phyloP scores from a whole-genome alignment of 2,113 vertebrate genomes.

The Rhegmatorhina hoffmannsi region DNA sequence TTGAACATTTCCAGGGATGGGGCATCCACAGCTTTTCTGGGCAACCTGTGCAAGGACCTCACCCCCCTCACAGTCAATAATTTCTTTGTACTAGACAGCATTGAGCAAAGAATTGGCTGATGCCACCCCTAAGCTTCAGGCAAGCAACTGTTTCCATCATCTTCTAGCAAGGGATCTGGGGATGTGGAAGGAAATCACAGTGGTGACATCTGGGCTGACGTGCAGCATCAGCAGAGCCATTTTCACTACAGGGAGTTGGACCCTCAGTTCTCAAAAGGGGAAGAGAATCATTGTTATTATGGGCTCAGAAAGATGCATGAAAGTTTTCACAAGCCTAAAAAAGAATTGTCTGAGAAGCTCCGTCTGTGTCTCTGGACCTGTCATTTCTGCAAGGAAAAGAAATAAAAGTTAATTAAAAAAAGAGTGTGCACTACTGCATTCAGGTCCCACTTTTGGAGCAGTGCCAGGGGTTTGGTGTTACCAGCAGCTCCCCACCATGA shows the following conservation, averaged over 20 bases:
- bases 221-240: neutral
- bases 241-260: neutral
- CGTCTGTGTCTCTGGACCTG: accelerated
- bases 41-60: accelerated
- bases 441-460: neutral
- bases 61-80: accelerated
- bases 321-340: neutral
- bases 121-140: neutral
- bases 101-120: neutral
- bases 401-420: too few species aligned
- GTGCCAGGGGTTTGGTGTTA: neutral
- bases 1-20: accelerated
- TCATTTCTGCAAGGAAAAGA: neutral
- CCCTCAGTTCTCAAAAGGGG: neutral
- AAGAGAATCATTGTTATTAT: neutral
- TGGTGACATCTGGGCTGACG: neutral
- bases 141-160: neutral
- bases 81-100: neutral
- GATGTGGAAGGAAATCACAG: neutral
- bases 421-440: neutral
- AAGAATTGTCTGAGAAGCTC: neutral
- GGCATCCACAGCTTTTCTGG: neutral
- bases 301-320: neutral
- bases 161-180: neutral
- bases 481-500: neutral